These are phyloP conservation scores for Xyrauchen texanus DNA, from an alignment of 2,113 vertebrate genomes.

Conservation along the genomic window DNA sequence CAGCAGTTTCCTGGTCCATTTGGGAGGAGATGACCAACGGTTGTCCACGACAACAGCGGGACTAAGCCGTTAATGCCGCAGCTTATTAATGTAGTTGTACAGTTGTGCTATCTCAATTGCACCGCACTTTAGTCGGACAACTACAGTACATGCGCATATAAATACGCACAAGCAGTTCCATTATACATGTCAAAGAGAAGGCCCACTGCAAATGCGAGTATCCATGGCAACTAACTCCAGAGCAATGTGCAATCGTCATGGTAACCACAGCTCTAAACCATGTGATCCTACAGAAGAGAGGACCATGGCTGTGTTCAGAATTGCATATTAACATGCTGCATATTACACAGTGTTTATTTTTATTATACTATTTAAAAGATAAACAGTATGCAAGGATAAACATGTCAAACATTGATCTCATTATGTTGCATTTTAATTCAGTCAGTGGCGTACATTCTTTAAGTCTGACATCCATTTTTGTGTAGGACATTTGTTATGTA, in stretches of 20 bases:
- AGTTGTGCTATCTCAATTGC: constrained; percentile 15
- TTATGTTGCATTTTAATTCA: background rate
- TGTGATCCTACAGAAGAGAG: background rate
- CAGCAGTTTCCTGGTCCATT: constrained; percentile 82
- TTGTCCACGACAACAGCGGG: constrained; percentile 72
- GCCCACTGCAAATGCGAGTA: background rate
- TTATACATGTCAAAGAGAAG: background rate
- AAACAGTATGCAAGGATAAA: background rate
- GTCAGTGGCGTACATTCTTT: background rate
- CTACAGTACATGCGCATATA: constrained; percentile 1
- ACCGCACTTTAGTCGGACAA: constrained; percentile 45
- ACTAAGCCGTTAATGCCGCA: constrained; percentile 74
- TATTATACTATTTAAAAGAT: background rate
- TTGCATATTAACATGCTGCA: background rate
- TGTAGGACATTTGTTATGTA: too few species aligned
- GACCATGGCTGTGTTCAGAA: background rate
- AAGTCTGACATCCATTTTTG: too few species aligned
- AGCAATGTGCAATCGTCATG: background rate
- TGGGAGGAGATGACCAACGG: constrained; percentile 77
- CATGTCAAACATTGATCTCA: background rate
- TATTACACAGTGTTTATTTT: background rate
- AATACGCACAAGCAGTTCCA: background rate
- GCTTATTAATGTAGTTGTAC: background rate
- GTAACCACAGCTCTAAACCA: background rate
- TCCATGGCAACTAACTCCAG: constrained; percentile 2